Conservation (phyloP, 2,888 invertebrate genomes). For the Diaprepes abbreviatus region DNA sequence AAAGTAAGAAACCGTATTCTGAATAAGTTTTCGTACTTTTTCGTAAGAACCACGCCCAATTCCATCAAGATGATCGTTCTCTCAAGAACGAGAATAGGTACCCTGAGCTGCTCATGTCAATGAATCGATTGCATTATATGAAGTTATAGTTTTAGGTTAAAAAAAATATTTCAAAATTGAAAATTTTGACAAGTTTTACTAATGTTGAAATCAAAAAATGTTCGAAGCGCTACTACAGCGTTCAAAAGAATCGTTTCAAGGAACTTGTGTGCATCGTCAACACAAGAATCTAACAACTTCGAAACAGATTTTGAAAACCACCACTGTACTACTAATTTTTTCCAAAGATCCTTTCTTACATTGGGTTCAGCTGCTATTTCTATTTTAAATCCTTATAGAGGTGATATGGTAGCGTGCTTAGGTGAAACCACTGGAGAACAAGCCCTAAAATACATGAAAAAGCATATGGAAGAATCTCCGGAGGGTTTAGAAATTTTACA, state of each 20-base stretch:
- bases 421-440: conserved; percentile 88
- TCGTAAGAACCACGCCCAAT: too few species aligned
- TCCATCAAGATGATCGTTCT: too few species aligned
- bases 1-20: too few species aligned
- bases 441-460: conserved; percentile 80
- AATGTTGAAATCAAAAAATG: neutral
- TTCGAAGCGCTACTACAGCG: neutral
- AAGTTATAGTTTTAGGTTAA: too few species aligned
- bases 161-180: too few species aligned
- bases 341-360: conserved; percentile 85
- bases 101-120: too few species aligned
- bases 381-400: conserved; percentile 84
- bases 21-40: too few species aligned
- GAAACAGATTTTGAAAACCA: conserved; percentile 74
- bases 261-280: neutral
- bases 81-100: too few species aligned
- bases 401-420: conserved; percentile 95
- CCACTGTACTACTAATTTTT: conserved; percentile 75
- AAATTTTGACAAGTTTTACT: too few species aligned
- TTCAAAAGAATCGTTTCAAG: neutral
- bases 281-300: conserved; percentile 64
- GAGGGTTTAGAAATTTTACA: conserved; percentile 84
- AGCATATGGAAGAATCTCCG: conserved; percentile 80
- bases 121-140: too few species aligned
- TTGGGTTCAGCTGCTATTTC: conserved; percentile 91